Evolutionary conservation across 2,797 vertebrate species (phyloP).

Genomic region (Gouania willdenowi): DNA sequence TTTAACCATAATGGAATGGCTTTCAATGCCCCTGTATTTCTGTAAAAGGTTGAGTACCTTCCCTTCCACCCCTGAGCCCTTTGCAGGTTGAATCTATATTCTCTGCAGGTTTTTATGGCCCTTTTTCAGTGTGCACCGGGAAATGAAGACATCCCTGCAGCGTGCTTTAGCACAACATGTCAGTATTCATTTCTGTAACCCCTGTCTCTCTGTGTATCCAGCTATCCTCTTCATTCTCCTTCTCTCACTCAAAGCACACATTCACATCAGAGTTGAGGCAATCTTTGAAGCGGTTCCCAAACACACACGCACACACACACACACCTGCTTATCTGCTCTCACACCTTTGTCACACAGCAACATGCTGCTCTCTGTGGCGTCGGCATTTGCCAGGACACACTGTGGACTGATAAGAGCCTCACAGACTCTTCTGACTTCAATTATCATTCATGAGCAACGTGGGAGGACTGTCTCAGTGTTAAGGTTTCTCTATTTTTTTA

Average conservation of each 20-base stretch:
- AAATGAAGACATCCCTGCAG: constrained; percentile 40
- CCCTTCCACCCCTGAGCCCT: not conserved
- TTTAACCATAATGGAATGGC: not conserved
- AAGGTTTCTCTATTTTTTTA: constrained; percentile 35
- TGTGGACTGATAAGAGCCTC: constrained; percentile 58
- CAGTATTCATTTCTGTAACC: constrained; percentile 15
- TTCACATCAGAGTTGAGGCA: constrained; percentile 41
- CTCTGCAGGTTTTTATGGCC: not conserved
- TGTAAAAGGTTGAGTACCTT: not conserved
- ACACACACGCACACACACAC: constrained; percentile 48
- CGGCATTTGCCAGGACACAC: constrained; percentile 39
- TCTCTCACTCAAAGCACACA: no score
- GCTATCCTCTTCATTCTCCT: not conserved
- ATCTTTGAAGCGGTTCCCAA: constrained; percentile 55
- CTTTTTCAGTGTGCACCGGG: constrained; percentile 6
- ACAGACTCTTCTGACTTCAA: constrained; percentile 43
- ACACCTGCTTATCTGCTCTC: constrained; percentile 55
- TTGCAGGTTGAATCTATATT: constrained; percentile 6
- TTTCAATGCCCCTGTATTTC: not conserved
- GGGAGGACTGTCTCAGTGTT: constrained; percentile 39
- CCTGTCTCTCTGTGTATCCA: not conserved
- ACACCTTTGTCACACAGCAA: constrained; percentile 60
- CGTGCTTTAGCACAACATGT: constrained; percentile 20
- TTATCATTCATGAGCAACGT: constrained; percentile 64
- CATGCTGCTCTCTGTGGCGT: constrained; percentile 38